Conservation (phyloP, 2,888 invertebrate species). For the Oxytorus armatus region DNA sequence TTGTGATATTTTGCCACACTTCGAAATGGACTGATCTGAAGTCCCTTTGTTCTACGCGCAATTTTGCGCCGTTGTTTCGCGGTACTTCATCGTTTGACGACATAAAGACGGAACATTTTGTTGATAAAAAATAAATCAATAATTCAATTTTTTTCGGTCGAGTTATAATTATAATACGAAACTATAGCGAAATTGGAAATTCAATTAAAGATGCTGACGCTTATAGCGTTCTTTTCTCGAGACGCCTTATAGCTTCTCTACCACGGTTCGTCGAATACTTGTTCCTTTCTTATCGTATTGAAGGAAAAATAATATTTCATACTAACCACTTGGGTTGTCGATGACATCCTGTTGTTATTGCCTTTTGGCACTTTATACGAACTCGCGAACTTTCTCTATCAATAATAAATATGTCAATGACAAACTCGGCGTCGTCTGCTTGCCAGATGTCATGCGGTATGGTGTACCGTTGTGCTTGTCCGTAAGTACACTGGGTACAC, state of each 20-base stretch:
- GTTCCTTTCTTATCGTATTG: slow-evolving; percentile 11
- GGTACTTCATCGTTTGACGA: neutral
- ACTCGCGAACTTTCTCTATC: slow-evolving; percentile 32
- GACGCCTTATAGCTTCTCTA: neutral
- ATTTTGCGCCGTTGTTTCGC: slow-evolving; percentile 26
- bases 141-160: too few relatives aligned
- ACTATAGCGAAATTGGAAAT: too few relatives aligned
- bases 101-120: neutral
- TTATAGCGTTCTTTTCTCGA: too few relatives aligned
- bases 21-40: slow-evolving; percentile 14
- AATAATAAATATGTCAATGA: slow-evolving; percentile 35
- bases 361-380: slow-evolving; percentile 45
- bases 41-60: slow-evolving; percentile 20
- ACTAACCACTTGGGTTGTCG: slow-evolving; percentile 67
- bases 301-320: slow-evolving; percentile 21
- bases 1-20: neutral
- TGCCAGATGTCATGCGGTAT: slow-evolving; percentile 45
- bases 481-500: slow-evolving; percentile 56
- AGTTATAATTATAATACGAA: too few relatives aligned
- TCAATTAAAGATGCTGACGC: too few relatives aligned
- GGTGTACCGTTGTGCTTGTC: slow-evolving; percentile 28
- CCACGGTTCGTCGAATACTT: neutral
- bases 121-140: neutral
- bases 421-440: slow-evolving; percentile 60
- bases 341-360: slow-evolving; percentile 58